phyloP scores from a whole-genome alignment of 2,113 vertebrate genomes.

The Bolborhynchus lineola region DNA sequence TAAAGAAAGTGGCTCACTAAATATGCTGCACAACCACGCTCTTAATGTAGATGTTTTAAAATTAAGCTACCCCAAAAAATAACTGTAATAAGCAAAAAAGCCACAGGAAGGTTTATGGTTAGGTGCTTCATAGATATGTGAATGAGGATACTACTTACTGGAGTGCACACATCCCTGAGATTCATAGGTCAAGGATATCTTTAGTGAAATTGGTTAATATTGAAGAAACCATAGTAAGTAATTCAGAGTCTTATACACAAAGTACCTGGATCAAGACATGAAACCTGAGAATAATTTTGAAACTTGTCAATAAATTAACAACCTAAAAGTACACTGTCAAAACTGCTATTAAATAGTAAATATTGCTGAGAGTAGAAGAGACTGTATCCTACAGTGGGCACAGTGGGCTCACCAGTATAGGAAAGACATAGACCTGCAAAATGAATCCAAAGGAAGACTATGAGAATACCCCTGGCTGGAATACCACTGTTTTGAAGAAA shows the following conservation, averaged over 20 bases:
- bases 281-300: neutral
- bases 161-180: neutral
- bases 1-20: neutral
- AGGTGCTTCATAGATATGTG: neutral
- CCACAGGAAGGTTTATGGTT: neutral
- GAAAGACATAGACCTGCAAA: neutral
- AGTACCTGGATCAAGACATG: neutral
- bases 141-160: neutral
- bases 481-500: neutral
- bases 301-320: neutral
- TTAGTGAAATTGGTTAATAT: neutral
- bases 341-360: neutral
- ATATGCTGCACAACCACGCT: accelerated
- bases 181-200: neutral
- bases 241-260: neutral
- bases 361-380: neutral
- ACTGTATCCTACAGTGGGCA: neutral
- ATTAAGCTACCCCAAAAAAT: neutral
- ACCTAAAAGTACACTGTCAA: neutral
- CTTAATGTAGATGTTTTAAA: neutral
- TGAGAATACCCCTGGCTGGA: neutral
- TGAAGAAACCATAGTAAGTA: neutral
- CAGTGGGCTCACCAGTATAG: accelerated
- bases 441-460: neutral
- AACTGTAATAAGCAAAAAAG: neutral